Base-by-base conservation (phyloP, 2,113 vertebrate genomes). In the Ageneiosus marmoratus region DNA sequence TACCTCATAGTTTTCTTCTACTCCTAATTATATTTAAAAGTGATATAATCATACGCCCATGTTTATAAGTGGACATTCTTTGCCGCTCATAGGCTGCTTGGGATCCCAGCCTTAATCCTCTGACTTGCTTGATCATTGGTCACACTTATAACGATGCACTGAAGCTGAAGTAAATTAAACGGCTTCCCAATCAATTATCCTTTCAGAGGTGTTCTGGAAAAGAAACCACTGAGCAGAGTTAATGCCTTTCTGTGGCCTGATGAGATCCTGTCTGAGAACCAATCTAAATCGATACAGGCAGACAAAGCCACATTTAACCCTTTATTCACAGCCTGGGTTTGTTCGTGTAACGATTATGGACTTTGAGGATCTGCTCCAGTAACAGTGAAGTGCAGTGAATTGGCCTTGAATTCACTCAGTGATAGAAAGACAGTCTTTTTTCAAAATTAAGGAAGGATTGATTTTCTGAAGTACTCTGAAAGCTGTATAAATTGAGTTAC, bases 161-260 rank as follows among this genome's bases (percentile, higher is more conserved):
- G 88, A 79, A 90, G 83, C 86, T 80, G 86, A 87, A 89, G 90
- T 90, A 90, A 87, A 92, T 92, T 85, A 91, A 89, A 87, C 86
- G 86, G 83, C 86, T 89, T 83, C 79, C 89, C 82, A 88, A 91
- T 91, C 90, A 92, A 92, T 92, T 87, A 89, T 88, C 77, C 88
- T 91, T 93, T 90, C 88, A 88, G 89, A 87, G 85, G 88, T 92
- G 93, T 90, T 88, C 85, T 92, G 88, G 87, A 89, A 76, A 90
- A 92, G 88, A 82, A 89, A 86, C 91, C 91, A 91, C 91, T 87
- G 90, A 89, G 92, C 91, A 88, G 86, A 88, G 84, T 87, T 89
- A 86, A 89, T 90, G 85, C 87, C 81, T 78, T 91, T 90, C 89
- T 80, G 86, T 90, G 85, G 85, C 72, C 85, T 90, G 88, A 91